These are phyloP conservation scores for Chrysolina haemoptera DNA, from an alignment of 2,888 invertebrate species.

Conservation along the genomic window DNA sequence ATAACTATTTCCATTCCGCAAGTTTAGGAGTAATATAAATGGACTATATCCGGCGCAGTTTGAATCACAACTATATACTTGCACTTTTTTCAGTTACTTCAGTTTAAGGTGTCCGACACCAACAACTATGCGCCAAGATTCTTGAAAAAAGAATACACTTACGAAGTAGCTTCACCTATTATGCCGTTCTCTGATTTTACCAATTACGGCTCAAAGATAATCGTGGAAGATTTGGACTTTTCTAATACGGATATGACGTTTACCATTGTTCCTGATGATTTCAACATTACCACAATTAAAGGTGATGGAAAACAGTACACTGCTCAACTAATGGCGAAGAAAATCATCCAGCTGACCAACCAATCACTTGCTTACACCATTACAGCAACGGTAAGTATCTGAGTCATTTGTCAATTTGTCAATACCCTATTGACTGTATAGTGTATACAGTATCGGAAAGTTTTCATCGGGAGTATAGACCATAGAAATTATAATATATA, in stretches of 20 bases:
- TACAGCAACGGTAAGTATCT: constrained; percentile 59
- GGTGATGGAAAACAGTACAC: constrained; percentile 49
- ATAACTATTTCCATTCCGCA: too few relatives aligned
- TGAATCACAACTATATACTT: too few relatives aligned
- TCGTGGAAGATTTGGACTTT: constrained; percentile 72
- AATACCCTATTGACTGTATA: too few relatives aligned
- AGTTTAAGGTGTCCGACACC: constrained; percentile 69
- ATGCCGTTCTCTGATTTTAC: constrained; percentile 70
- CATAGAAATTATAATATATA: too few relatives aligned
- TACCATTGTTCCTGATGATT: constrained; percentile 54
- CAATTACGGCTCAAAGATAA: constrained; percentile 66
- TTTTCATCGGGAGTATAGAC: too few relatives aligned
- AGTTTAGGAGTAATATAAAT: too few relatives aligned
- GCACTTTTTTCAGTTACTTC: constrained; percentile 67
- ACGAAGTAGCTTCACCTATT: constrained; percentile 70
- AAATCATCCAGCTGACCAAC: constrained; percentile 43
- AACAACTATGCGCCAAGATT: constrained; percentile 72
- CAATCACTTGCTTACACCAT: constrained; percentile 48
- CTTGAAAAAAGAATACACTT: constrained; percentile 64
- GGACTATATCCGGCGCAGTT: too few relatives aligned
- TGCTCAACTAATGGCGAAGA: constrained; percentile 51
- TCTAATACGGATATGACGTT: constrained; percentile 66
- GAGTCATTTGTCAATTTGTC: too few relatives aligned
- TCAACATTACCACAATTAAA: constrained; percentile 39
- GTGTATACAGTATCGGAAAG: too few relatives aligned